phyloP scores from a whole-genome alignment of 2,113 vertebrate species.

The Clarias gariepinus region DNA sequence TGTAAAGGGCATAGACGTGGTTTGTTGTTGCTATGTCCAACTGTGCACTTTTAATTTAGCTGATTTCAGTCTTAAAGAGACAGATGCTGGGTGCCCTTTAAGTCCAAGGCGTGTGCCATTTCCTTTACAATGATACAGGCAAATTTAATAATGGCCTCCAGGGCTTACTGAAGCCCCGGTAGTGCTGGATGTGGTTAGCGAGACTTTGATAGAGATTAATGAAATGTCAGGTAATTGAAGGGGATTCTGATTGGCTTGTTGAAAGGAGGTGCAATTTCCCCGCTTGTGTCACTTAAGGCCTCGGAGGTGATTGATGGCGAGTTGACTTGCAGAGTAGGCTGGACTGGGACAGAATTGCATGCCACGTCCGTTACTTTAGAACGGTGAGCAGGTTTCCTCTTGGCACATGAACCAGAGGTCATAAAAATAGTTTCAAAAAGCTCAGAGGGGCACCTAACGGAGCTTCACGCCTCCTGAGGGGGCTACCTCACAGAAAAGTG shows the following conservation, averaged over 20 bases:
- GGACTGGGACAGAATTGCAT: constrained; percentile 30
- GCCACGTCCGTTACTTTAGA: constrained; percentile 1
- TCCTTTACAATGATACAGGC: constrained; percentile 59
- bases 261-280: constrained; percentile 51
- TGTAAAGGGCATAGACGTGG: constrained; percentile 55
- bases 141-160: constrained; percentile 58
- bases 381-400: not conserved
- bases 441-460: not conserved
- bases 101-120: constrained; percentile 52
- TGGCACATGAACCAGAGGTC: constrained; percentile 7
- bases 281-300: constrained; percentile 52
- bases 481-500: not conserved
- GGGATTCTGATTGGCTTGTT: constrained; percentile 52
- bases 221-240: constrained; percentile 61
- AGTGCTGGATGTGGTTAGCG: constrained; percentile 53
- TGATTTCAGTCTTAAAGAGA: constrained; percentile 57
- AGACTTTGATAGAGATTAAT: constrained; percentile 59
- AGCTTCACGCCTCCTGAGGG: not conserved
- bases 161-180: constrained; percentile 48
- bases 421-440: not conserved
- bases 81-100: constrained; percentile 58
- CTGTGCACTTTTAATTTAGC: constrained; percentile 59
- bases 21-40: constrained; percentile 54
- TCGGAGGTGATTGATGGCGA: constrained; percentile 52
- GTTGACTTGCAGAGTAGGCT: constrained; percentile 41